Conservation (phyloP, 1,140 invertebrate species). For the Trypoxylus dichotomus region DNA sequence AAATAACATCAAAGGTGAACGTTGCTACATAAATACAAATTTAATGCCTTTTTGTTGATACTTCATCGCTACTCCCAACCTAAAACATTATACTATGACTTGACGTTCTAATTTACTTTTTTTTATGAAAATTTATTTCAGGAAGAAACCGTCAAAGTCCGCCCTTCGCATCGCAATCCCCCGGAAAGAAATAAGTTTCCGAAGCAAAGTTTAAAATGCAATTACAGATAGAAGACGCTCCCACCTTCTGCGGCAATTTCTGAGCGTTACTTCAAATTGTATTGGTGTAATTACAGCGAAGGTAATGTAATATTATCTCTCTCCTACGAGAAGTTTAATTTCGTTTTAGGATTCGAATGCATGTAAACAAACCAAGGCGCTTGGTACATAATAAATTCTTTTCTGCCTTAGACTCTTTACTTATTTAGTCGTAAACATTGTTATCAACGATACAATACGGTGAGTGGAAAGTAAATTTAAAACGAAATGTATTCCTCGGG, state of each 20-base stretch:
- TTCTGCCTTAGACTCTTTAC: background rate
- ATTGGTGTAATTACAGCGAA: background rate
- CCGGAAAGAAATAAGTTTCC: background rate
- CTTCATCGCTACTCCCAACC: background rate
- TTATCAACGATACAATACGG: background rate
- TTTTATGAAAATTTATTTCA: conserved; percentile 8
- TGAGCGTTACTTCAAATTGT: background rate
- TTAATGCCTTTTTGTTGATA: background rate
- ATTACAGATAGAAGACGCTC: background rate
- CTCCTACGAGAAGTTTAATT: background rate
- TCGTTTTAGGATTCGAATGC: background rate
- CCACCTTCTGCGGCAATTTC: background rate
- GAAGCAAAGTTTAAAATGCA: conserved; percentile 2
- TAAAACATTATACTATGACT: background rate
- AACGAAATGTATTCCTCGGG: background rate
- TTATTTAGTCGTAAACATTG: conserved; percentile 1
- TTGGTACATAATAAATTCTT: background rate
- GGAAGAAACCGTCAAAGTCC: background rate
- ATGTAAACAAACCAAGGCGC: background rate
- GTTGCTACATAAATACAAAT: background rate
- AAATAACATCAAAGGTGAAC: no score
- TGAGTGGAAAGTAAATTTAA: background rate
- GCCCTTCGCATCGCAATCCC: background rate
- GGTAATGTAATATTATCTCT: background rate
- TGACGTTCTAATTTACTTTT: background rate